phyloP scores from a whole-genome alignment of 2,113 vertebrate species.

The Herpetotheres cachinnans region DNA sequence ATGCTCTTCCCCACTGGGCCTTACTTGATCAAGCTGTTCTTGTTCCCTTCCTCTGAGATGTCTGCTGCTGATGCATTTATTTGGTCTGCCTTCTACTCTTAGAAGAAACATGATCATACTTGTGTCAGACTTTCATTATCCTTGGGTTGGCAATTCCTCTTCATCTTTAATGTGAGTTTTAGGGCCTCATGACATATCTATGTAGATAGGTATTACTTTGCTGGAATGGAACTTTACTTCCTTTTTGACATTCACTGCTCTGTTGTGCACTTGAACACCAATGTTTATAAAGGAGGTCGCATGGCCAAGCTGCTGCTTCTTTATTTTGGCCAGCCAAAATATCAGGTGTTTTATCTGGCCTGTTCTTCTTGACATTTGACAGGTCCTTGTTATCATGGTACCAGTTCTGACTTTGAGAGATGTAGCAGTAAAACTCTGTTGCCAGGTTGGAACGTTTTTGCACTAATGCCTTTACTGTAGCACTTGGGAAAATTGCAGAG shows the following conservation, averaged over 20 bases:
- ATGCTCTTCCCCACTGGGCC: neutral
- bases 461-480: neutral
- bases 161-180: neutral
- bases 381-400: conserved; percentile 17
- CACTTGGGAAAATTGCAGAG: neutral
- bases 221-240: neutral
- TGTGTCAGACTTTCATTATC: neutral
- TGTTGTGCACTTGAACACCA: neutral
- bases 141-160: neutral
- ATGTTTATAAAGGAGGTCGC: neutral
- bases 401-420: neutral
- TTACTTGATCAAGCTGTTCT: neutral
- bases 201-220: neutral
- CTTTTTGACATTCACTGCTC: neutral
- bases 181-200: neutral
- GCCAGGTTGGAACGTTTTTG: neutral
- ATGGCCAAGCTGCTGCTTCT: neutral
- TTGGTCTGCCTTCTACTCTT: neutral
- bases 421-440: neutral
- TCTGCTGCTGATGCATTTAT: neutral
- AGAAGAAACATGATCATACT: neutral
- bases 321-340: neutral
- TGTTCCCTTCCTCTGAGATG: neutral
- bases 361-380: neutral
- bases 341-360: neutral